Evolutionary conservation across 2,888 invertebrate genomes (phyloP).

Genomic region (Arctia plantaginis): DNA sequence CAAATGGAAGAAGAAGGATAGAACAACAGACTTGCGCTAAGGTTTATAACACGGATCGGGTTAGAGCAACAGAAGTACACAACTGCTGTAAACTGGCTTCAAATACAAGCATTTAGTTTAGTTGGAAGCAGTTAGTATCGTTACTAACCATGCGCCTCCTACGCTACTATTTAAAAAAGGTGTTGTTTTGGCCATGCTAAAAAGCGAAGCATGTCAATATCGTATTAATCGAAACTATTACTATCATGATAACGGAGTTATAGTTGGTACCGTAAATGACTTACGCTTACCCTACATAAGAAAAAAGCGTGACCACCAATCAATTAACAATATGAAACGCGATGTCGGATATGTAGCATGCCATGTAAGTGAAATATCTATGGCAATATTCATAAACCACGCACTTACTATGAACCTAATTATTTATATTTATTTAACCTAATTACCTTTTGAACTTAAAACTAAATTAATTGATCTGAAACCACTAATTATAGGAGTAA

Average conservation of each 20-base stretch:
- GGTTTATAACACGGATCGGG: not conserved
- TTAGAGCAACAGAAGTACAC: not conserved
- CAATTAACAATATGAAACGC: constrained; percentile 51
- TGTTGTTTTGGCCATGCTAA: not conserved
- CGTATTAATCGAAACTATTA: constrained; percentile 14
- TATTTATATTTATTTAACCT: too few species aligned
- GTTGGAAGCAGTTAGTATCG: not conserved
- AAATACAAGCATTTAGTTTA: not conserved
- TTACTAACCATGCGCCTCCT: not conserved
- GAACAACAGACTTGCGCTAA: not conserved
- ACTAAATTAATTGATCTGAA: constrained; percentile 41
- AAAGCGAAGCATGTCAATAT: not conserved
- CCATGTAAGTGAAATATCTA: constrained; percentile 30
- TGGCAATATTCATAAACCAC: constrained; percentile 42
- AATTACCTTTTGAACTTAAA: constrained; percentile 28
- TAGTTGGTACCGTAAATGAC: constrained; percentile 35
- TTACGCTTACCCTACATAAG: constrained; percentile 41
- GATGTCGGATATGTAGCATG: constrained; percentile 32
- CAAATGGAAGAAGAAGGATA: not conserved
- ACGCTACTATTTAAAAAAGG: not conserved
- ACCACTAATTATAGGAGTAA: constrained; percentile 40
- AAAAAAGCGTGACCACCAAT: constrained; percentile 52
- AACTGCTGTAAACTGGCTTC: not conserved
- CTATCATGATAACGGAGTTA: constrained; percentile 34
- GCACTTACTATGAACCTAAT: constrained; percentile 25